These are phyloP conservation scores for Oreochromis niloticus DNA, from an alignment of 2,113 vertebrate species.

Conservation along the genomic window DNA sequence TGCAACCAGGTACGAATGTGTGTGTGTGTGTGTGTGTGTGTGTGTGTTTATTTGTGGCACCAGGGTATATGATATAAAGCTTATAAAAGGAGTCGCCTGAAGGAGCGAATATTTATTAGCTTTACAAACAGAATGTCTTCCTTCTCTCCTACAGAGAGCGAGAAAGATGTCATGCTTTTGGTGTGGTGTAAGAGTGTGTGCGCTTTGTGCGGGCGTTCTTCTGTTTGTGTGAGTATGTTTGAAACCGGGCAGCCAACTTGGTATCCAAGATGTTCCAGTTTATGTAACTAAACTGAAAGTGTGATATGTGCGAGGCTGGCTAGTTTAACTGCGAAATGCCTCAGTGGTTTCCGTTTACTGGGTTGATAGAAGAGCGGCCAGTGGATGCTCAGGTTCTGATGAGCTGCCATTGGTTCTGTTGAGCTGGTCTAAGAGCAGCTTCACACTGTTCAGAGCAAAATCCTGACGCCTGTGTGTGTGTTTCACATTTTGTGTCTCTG, in stretches of 20 bases:
- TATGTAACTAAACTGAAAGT: conserved; percentile 49
- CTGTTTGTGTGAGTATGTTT: background rate
- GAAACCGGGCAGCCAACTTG: background rate
- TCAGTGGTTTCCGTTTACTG: conserved; percentile 36
- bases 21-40: background rate
- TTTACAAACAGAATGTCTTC: conserved; percentile 39
- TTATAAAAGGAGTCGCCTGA: conserved; percentile 40
- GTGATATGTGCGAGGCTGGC: conserved; percentile 26
- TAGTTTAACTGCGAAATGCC: conserved; percentile 47
- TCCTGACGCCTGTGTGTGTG: background rate
- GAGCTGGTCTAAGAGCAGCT: conserved; percentile 30
- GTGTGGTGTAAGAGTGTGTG: background rate
- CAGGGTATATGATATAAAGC: conserved; percentile 27
- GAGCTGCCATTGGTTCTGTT: conserved; percentile 17
- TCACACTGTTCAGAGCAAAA: background rate
- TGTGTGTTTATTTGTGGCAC: conserved; percentile 5
- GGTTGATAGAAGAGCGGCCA: conserved; percentile 23
- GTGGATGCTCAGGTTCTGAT: background rate
- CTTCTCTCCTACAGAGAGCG: background rate
- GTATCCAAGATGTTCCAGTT: conserved; percentile 12
- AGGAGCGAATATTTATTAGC: conserved; percentile 54
- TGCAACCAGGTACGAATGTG: conserved; percentile 16
- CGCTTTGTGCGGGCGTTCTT: background rate
- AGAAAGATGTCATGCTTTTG: conserved; percentile 8
- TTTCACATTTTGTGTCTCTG: background rate